phyloP scores from a whole-genome alignment of 2,797 vertebrate genomes.

The Diplodus sargus region DNA sequence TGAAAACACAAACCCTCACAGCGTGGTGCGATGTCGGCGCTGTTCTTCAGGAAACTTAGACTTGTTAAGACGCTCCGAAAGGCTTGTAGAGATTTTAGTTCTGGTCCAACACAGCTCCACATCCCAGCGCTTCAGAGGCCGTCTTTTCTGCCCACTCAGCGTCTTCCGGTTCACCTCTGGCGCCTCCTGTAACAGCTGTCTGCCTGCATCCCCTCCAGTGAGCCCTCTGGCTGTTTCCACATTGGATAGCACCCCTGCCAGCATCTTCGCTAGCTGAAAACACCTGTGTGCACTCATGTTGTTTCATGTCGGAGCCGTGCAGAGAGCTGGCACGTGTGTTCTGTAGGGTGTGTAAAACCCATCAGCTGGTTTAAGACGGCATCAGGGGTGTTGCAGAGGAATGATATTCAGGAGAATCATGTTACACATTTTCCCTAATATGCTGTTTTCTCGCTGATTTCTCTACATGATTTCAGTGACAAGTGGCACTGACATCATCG shows the following conservation, averaged over 20 bases:
- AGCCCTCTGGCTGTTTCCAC: not conserved
- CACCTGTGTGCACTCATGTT: not conserved
- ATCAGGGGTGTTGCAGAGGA: too few species aligned
- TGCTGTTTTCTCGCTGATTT: too few species aligned
- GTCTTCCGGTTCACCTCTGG: not conserved
- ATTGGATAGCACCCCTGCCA: not conserved
- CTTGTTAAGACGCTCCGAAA: not conserved
- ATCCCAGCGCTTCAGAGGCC: not conserved
- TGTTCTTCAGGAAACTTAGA: not conserved
- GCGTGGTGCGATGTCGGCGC: not conserved
- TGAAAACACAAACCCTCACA: not conserved
- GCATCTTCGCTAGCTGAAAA: not conserved
- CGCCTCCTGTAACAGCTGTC: not conserved
- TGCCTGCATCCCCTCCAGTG: constrained; percentile 9
- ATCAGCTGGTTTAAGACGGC: too few species aligned
- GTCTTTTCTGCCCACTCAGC: not conserved
- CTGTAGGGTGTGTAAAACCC: too few species aligned
- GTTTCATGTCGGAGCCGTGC: not conserved
- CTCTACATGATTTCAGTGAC: too few species aligned
- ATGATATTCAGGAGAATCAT: too few species aligned
- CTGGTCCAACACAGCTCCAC: not conserved
- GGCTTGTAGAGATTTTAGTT: not conserved
- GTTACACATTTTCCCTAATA: too few species aligned
- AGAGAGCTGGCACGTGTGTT: not conserved
- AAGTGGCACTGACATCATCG: too few species aligned